A percentile compares a stretch with the other conserved stretches of the same genome.
Conservation (phyloP, 2,888 invertebrate genomes). For the Sipunculus nudus region DNA sequence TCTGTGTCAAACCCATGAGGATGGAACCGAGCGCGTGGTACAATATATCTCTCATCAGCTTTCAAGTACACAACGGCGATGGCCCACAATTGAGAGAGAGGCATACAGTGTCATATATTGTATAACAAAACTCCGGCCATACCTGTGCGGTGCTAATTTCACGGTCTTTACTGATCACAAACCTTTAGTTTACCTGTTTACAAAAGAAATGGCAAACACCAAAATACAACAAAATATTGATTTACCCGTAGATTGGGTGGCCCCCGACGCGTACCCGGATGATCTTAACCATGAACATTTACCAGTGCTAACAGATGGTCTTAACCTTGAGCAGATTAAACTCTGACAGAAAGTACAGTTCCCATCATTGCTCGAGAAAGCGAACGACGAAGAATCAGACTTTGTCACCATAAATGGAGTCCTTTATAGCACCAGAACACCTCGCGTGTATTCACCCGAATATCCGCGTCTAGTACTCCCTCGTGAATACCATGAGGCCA, state of each 20-base stretch:
- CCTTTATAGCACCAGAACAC: background rate
- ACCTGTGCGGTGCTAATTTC: constrained; percentile 9
- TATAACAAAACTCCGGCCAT: constrained; percentile 5
- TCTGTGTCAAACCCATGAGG: background rate
- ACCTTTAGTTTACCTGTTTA: constrained; percentile 6
- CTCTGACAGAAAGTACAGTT: no score
- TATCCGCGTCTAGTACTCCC: background rate
- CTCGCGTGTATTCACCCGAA: background rate
- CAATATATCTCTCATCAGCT: background rate
- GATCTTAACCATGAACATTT: no score
- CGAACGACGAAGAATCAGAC: background rate
- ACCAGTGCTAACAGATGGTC: no score
- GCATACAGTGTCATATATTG: background rate
- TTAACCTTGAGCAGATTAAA: no score
- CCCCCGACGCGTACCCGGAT: no score
- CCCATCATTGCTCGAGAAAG: no score
- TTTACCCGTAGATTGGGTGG: no score
- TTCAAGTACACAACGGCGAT: background rate
- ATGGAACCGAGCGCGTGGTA: background rate
- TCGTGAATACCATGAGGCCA: background rate
- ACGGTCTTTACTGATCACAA: constrained; percentile 15
- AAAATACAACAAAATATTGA: constrained; percentile 15
- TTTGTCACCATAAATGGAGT: background rate
- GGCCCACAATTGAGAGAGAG: background rate
- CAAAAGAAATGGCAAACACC: constrained; percentile 7